Base-by-base conservation (phyloP, 1,140 invertebrate species). In the Atta colombica region DNA sequence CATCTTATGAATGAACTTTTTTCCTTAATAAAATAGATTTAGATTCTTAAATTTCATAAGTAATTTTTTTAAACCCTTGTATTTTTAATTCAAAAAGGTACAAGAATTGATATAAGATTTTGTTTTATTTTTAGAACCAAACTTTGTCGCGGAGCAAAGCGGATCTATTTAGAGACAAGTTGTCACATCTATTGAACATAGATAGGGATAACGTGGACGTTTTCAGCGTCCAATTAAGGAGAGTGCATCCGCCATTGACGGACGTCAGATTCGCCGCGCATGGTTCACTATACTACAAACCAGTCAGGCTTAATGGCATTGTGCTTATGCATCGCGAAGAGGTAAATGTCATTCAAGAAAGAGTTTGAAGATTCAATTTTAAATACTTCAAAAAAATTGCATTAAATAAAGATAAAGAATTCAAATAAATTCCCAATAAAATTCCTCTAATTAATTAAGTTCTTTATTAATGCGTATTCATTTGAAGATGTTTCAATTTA, bases 241-340 rank as follows among this genome's bases (percentile, higher is more conserved):
- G 97, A 90, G 97, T 98, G 89, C 97, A 98, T 94, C 98, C 98
- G 3, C 98, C 98, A 7, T 96, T 99, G 35, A 99, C 98, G 0
- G 99, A 99, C 94, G 96, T 99, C 5, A 96, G 99, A 90, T 99
- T 99, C 94, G 97, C 99, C 2, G 99, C 98, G 8, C 98, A 99
- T 95, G 98, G 98, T 0, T 99, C 99, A 0, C 98, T 99, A 3
- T 99, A 99, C 94, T 99, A 99, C 92, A 99, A 99, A 92, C 97
- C 99, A 0, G 98, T 99, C 0, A 97, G 98, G 95, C 96, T 99
- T 55, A 99, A 99, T 94, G 99, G 99, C 31, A 97, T 99, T 58
- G 97, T 99, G 0, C 94, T 99, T n/a, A 98, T 99, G 96, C 98
- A 99, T 93, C 96, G 98, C 87, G 98, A 98, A 96, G 97, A 99